phyloP scores from a whole-genome alignment of 30 jellyfish, hydroid and myxozoan species.

The Haliclystus octoradiatus region DNA sequence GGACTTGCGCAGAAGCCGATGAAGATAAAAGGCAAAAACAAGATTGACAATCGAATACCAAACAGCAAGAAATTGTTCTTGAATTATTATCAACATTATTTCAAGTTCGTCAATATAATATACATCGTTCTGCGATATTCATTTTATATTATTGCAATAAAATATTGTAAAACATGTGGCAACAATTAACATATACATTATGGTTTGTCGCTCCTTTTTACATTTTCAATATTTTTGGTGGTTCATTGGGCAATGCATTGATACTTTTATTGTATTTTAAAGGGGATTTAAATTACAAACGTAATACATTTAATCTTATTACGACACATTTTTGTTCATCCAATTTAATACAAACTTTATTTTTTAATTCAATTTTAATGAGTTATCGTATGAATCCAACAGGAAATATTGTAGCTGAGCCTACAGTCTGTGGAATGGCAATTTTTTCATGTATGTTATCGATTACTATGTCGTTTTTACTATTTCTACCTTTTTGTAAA shows the following conservation, averaged over 20 bases:
- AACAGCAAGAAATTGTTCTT: no score
- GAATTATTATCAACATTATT: no score
- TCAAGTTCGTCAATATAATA: no score
- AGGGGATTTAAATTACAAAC: neutral
- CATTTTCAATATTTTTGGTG: conserved; percentile 4
- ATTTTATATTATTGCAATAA: no score
- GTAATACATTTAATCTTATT: neutral
- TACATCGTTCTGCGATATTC: no score
- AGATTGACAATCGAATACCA: no score
- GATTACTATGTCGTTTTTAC: conserved; percentile 2
- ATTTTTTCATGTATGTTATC: conserved; percentile 6
- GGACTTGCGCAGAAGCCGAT: no score
- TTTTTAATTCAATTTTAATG: conserved; percentile 7
- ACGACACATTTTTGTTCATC: conserved; percentile 1
- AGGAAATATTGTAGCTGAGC: conserved; percentile 8
- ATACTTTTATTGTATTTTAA: conserved; percentile 1
- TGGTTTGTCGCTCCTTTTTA: conserved; percentile 13
- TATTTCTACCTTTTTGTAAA: neutral
- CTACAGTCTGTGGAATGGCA: conserved; percentile 8
- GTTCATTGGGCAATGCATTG: conserved; percentile 3
- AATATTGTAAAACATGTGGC: no score
- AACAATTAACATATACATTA: neutral
- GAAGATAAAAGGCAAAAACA: no score
- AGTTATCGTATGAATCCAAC: conserved; percentile 9
- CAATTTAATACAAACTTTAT: neutral